These are phyloP conservation scores for Encarsia formosa DNA, from an alignment of 2,888 invertebrate genomes.

Conservation along the genomic window DNA sequence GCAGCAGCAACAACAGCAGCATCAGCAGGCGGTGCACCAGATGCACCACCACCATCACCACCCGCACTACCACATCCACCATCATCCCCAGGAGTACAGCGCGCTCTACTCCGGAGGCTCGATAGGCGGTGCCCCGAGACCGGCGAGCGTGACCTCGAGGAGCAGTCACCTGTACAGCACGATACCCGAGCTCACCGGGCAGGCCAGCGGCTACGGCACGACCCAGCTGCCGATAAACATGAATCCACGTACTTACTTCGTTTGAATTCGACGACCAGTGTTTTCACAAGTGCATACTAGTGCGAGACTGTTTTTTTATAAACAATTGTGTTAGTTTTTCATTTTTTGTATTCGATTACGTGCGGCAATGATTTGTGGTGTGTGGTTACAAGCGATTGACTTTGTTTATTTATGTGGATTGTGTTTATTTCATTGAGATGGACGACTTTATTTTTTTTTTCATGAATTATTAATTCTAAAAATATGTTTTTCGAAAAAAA, in stretches of 20 bases:
- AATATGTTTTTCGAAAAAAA: too few species aligned
- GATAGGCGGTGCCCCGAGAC: constrained; percentile 35
- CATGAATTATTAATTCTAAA: too few species aligned
- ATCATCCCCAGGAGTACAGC: constrained; percentile 50
- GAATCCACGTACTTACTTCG: constrained; percentile 50
- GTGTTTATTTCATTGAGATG: too few species aligned
- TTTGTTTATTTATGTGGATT: too few species aligned
- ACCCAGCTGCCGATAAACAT: constrained; percentile 41
- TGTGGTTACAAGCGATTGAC: too few species aligned
- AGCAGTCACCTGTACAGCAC: constrained; percentile 49
- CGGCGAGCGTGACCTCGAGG: constrained; percentile 46
- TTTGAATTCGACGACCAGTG: constrained; percentile 31
- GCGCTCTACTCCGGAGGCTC: constrained; percentile 37
- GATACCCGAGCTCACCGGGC: constrained; percentile 47
- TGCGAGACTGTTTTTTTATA: too few species aligned
- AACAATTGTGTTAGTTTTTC: neutral
- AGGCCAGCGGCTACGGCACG: constrained; percentile 34
- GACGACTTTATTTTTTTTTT: too few species aligned
- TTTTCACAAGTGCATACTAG: too few species aligned
- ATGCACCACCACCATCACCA: constrained; percentile 56
- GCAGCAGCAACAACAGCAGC: constrained; percentile 57
- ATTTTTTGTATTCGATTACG: neutral
- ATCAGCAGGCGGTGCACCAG: constrained; percentile 61
- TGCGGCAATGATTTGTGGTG: too few species aligned
- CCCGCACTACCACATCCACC: constrained; percentile 54